Evolutionary conservation across 2,797 vertebrate species (phyloP).

Genomic region (Spea hammondii): DNA sequence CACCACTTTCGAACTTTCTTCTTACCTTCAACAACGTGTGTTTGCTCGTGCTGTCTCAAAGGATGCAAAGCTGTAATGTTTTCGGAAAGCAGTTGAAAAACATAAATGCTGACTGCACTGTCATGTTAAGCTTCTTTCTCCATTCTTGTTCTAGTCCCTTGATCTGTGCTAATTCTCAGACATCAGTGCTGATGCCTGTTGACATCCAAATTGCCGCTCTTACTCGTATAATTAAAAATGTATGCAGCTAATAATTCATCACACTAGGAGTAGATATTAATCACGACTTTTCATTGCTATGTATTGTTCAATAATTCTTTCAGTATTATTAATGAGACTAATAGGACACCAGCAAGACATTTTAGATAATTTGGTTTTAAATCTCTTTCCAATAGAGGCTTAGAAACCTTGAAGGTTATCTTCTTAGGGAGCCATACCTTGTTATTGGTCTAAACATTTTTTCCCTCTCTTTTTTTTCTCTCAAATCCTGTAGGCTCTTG

Average conservation of each 20-base stretch:
- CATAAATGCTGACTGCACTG: conserved; percentile 56
- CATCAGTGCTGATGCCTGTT: conserved; percentile 61
- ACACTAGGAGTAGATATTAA: conserved; percentile 61
- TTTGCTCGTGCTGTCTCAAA: conserved; percentile 50
- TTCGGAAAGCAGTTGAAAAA: conserved; percentile 53
- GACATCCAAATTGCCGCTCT: conserved; percentile 64
- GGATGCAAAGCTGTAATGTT: conserved; percentile 49
- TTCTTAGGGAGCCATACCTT: conserved; percentile 39
- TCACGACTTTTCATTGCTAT: conserved; percentile 60
- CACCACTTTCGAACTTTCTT: conserved; percentile 45
- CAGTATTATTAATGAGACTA: conserved; percentile 55
- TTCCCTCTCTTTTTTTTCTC: background rate
- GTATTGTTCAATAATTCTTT: conserved; percentile 57
- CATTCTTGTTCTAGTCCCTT: conserved; percentile 44
- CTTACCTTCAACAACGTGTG: conserved; percentile 33
- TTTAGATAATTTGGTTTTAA: conserved; percentile 52
- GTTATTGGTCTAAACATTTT: conserved; percentile 27
- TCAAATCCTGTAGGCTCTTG: background rate
- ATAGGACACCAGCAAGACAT: conserved; percentile 48
- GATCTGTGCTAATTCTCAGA: conserved; percentile 49
- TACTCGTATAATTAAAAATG: conserved; percentile 64
- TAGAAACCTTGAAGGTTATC: conserved; percentile 31
- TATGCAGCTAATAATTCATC: conserved; percentile 66
- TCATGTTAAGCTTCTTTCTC: conserved; percentile 55
- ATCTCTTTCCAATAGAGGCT: conserved; percentile 47